phyloP scores from a whole-genome alignment of 2,888 invertebrate genomes.

The Drosophila fungiperda region DNA sequence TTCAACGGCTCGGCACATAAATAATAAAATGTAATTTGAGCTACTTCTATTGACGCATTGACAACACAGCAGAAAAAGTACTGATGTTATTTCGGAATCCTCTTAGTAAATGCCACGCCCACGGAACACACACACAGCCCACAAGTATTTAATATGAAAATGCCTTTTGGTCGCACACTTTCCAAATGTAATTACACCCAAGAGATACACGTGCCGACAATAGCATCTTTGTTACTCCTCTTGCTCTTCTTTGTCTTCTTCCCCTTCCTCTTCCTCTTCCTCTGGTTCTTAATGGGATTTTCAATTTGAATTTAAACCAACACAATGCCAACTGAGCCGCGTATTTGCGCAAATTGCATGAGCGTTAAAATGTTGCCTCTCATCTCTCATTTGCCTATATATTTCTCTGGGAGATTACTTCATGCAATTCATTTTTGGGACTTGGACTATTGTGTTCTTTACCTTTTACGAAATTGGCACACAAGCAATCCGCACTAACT shows the following conservation, averaged over 20 bases:
- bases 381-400: neutral
- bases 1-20: constrained; percentile 54
- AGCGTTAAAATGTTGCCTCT: constrained; percentile 28
- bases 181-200: constrained; percentile 76
- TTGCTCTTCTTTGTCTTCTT: neutral
- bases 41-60: constrained; percentile 63
- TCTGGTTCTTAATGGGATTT: constrained; percentile 44
- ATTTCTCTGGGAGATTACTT: constrained; percentile 2
- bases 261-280: constrained; percentile 11
- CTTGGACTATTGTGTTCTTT: constrained; percentile 45
- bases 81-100: constrained; percentile 46
- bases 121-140: neutral
- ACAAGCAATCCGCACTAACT: constrained; percentile 22
- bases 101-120: constrained; percentile 40
- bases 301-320: constrained; percentile 36
- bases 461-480: constrained; percentile 49
- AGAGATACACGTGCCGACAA: constrained; percentile 76
- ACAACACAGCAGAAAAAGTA: constrained; percentile 24
- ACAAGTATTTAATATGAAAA: constrained; percentile 50
- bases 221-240: constrained; percentile 27
- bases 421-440: constrained; percentile 6
- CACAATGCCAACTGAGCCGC: constrained; percentile 31
- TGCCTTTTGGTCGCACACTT: constrained; percentile 58
- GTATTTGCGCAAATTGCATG: constrained; percentile 37
- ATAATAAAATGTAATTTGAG: constrained; percentile 68